Evolutionary conservation across 2,888 invertebrate species (phyloP), one percentile per base, ranked within the genome.

Genomic region (Gonocerus acuteangulatus): DNA sequence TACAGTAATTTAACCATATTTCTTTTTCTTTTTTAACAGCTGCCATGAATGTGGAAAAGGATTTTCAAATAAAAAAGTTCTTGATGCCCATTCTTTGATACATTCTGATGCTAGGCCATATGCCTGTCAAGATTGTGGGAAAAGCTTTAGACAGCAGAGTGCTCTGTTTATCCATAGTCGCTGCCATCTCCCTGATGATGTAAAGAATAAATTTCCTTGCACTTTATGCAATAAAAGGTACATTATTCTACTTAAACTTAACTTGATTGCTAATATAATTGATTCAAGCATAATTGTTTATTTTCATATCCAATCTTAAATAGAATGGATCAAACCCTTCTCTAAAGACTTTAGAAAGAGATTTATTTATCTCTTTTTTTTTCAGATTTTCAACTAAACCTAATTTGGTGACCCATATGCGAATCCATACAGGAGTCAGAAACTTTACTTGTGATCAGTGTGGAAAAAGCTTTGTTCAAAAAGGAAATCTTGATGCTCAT

Each of bases 181-280:
- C 42, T 79, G 79, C 62, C 81, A 81, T 71, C 73, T 81, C 59
- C 80, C 81, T 0, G 78, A 77, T 18, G 78, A 78, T 62, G 71
- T 80, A 67, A 81, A 80, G 71, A 80, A 80, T 71, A 74, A 77
- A 67, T 79, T 76, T 70, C 78, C 77, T n/a, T 81, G 81, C 68
- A 80, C 80, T 71, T 77, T 78, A 63, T 81, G 81, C 69, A 78
- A 79, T 62, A 81, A 81, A 71, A 74, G 76, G 72, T 75, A 67
- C 67, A 49, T 19, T 36, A 15, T n/a, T n/a, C n/a, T n/a, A n/a
- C n/a, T n/a, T 44, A 13, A 27, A 18, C 22, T 57, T 21, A 16
- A 48, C 51, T 3, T 45, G 27, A 51, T 62, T 36, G 23, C 16
- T 1, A 2, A n/a, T n/a, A n/a, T n/a, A n/a, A n/a, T n/a, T n/a